Evolutionary conservation across 2,888 invertebrate genomes (phyloP), one percentile per base, ranked within the genome.

Genomic region (Lottia scabra): DNA sequence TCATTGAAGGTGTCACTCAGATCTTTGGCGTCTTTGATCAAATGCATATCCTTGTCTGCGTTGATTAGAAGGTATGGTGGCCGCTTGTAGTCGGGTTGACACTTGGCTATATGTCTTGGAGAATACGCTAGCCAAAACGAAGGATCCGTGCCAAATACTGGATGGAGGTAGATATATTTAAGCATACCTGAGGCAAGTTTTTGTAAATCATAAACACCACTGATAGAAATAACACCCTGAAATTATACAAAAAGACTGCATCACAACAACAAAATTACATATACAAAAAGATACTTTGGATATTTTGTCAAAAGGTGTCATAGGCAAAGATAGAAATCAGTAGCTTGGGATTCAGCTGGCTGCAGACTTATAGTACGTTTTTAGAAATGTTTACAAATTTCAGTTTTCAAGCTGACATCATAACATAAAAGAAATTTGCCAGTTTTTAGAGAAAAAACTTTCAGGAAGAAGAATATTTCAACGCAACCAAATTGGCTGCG

Each of bases 161-260:
- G 84, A 15, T 75, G 66, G 2, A 83, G 78, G 69, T 83, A 84
- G 5, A 80, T 68, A 1, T 63, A 73, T 23, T 75, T 73, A 2
- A 77, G 27, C 12, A 77, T 38, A 3, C 44, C 48, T 2, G 67
- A 70, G 63, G 75, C 71, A 43, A 82, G 46, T 27, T 74, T 76
- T 19, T 65, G 70, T 10, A 83, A 70, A 64, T 82, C 81, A 48
- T 81, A 80, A 1, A 84, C 82, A 5, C 83, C 81, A 5, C 81
- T 80, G 13, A 84, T 75, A 0, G 82, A 75, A 43, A 84, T 76
- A 1, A 84, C 79, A 10, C 84, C 83, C 84, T 84, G 77, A 48
- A 83, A 38, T 66, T 69, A 56, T 63, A 43, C 16, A 75, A 38
- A 38, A 10, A 38, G 38, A 38, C 38, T 38, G n/a, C n/a, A n/a